Evolutionary conservation across 2,797 vertebrate species (phyloP).

Genomic region (Enteromius treurensis): DNA sequence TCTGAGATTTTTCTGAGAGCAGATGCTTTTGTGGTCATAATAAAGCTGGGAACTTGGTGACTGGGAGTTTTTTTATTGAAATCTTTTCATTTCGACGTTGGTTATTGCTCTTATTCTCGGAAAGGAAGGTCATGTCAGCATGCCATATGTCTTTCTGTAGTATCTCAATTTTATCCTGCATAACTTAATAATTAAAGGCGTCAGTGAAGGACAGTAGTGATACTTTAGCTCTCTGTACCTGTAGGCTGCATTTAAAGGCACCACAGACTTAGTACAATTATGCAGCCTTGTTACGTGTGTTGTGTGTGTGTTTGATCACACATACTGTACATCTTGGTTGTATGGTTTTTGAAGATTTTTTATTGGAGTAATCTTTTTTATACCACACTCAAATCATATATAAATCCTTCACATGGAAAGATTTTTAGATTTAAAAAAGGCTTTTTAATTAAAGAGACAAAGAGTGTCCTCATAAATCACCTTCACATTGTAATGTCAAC

Average conservation of each 20-base stretch:
- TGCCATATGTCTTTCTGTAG: neutral
- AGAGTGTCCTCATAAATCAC: too few species aligned
- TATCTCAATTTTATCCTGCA: neutral
- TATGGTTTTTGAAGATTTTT: neutral
- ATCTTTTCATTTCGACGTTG: neutral
- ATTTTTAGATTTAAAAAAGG: too few species aligned
- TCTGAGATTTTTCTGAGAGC: constrained; percentile 4
- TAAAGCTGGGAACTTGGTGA: constrained; percentile 3
- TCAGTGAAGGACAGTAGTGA: neutral
- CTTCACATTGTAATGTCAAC: too few species aligned
- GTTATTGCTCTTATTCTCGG: neutral
- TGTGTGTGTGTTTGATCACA: neutral
- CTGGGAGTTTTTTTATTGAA: constrained; percentile 2
- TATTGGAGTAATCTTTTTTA: neutral
- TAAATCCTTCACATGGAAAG: too few species aligned
- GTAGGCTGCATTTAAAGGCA: neutral
- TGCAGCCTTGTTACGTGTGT: neutral
- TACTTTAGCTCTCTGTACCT: neutral
- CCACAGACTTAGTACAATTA: neutral
- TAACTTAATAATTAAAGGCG: neutral
- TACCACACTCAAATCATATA: too few species aligned
- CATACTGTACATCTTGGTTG: too few species aligned
- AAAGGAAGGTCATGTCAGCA: constrained; percentile 3
- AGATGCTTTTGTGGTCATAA: constrained; percentile 1
- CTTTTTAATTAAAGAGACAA: too few species aligned